Evolutionary conservation across 2,113 vertebrate genomes (phyloP), one percentile per base, ranked within the genome.

Genomic region (Catharus fuscescens): DNA sequence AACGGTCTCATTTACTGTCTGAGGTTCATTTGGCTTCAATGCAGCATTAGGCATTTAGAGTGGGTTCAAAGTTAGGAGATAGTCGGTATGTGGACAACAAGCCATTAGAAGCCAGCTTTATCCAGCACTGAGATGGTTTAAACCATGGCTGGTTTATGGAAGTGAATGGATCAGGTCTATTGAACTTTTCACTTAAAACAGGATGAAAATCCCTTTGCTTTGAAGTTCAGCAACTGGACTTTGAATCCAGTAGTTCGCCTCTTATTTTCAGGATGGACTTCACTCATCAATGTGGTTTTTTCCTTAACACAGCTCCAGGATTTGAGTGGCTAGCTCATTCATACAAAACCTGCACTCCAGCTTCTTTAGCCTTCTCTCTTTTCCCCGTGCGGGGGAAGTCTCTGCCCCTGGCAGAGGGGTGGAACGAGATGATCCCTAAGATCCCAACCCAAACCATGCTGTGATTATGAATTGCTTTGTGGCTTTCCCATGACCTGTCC

Each of bases 391-490:
- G n/a, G 52, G 20, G 38, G 10, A 38, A 44, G 23, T 24, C 18
- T 28, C 21, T 64, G 44, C 36, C 26, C 12, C 2, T 1, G 19
- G 38, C 54, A 53, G 47, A 16, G 47, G 20, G 32, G 9, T 5
- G 54, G 45, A 61, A 45, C 2, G 14, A 32, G 72, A 24, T 18
- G 36, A 28, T 38, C 12, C 23, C 24, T 29, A 5, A 44, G 18
- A 36, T 14, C 32, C 57, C 15, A 16, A 10, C 26, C 34, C 34
- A 3, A 18, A 12, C 23, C 14, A 6, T 50, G 23, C 44, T 4
- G 50, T 7, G 14, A 7, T 26, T 11, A 9, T 9, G 14, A 18
- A 4, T 50, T 14, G 3, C 26, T 7, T 3, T 3, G 7, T 6
- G 54, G 32, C 17, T 72, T 72, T 64, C 17, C 57, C 34, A 1